phyloP scores from a whole-genome alignment of 2,113 vertebrate genomes.

The Poeciliopsis retropinna region DNA sequence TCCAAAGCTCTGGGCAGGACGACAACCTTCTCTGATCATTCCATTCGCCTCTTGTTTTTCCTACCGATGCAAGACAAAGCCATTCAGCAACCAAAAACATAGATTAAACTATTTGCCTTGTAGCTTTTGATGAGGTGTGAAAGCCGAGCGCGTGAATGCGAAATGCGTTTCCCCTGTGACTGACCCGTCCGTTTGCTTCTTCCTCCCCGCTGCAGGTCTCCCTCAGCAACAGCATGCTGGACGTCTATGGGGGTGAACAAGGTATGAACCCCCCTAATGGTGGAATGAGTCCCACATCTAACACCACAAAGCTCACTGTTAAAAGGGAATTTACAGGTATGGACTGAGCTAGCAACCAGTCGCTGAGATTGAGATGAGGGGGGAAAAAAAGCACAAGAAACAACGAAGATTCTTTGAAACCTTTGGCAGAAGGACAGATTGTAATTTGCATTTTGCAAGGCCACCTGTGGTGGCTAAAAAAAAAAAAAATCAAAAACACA shows the following conservation, averaged over 20 bases:
- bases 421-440: constrained; percentile 7
- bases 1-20: background rate
- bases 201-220: constrained; percentile 76
- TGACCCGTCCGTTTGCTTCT: constrained; percentile 15
- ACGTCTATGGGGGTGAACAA: constrained; percentile 89
- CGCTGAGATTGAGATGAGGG: too few species aligned
- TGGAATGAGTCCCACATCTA: constrained; percentile 88
- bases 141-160: background rate
- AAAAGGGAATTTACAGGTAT: constrained; percentile 94
- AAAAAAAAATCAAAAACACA: too few species aligned
- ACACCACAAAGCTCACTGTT: constrained; percentile 86
- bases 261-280: constrained; percentile 87
- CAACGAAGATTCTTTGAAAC: background rate
- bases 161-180: constrained; percentile 15
- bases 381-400: too few species aligned
- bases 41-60: constrained; percentile 4
- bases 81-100: constrained; percentile 48
- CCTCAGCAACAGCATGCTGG: constrained; percentile 91
- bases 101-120: constrained; percentile 47
- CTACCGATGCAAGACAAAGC: constrained; percentile 33
- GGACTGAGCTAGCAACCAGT: constrained; percentile 46
- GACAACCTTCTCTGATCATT: constrained; percentile 18
- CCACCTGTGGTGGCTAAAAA: constrained; percentile 18
- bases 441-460: too few species aligned
- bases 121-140: constrained; percentile 7